Evolutionary conservation across 2,797 vertebrate genomes (phyloP).

Genomic region (Rachycentron canadum): DNA sequence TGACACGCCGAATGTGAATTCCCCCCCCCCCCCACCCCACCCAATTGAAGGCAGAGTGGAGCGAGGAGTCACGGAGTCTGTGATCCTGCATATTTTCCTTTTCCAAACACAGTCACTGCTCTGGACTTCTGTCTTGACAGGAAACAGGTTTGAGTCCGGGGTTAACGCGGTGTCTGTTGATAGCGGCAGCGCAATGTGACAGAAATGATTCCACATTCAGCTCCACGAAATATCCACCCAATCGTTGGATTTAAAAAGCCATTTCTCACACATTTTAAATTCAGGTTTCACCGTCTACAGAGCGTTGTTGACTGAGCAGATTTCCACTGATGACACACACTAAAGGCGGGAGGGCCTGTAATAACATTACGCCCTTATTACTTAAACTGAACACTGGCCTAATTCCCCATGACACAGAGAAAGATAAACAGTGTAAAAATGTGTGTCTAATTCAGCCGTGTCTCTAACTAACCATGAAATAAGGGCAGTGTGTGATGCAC

Average conservation of each 20-base stretch:
- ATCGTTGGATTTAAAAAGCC: background rate
- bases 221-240: background rate
- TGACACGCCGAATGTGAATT: slow-evolving; percentile 71
- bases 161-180: slow-evolving; percentile 5
- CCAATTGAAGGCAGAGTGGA: slow-evolving; percentile 50
- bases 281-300: background rate
- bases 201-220: slow-evolving; percentile 4
- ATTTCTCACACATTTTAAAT: no score
- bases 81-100: slow-evolving; percentile 22
- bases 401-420: slow-evolving; percentile 31
- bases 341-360: background rate
- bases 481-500: slow-evolving; percentile 6
- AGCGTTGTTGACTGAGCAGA: no score
- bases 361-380: slow-evolving; percentile 52
- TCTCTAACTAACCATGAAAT: slow-evolving; percentile 61
- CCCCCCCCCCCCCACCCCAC: slow-evolving; percentile 25
- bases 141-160: slow-evolving; percentile 9
- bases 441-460: slow-evolving; percentile 45
- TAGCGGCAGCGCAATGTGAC: background rate
- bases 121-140: background rate
- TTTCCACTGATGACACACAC: no score
- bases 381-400: slow-evolving; percentile 42
- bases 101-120: slow-evolving; percentile 8
- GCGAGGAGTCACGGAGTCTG: slow-evolving; percentile 35
- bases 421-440: slow-evolving; percentile 41